Base-by-base conservation (phyloP, 2,113 vertebrate species). In the Phalacrocorax brasilianus region DNA sequence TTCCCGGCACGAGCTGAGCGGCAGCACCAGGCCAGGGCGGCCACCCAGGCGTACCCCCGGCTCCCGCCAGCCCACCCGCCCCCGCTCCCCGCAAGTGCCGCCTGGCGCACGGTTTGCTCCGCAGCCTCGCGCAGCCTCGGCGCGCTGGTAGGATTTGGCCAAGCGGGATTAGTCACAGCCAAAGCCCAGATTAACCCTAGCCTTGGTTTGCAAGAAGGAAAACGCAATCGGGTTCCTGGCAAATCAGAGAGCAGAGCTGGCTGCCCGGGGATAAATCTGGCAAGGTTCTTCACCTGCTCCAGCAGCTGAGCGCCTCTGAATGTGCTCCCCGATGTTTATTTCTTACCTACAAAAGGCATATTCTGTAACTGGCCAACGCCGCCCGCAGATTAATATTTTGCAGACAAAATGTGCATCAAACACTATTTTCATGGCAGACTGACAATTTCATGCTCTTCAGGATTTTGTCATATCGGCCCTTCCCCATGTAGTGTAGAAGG, bases 131-230 rank as follows among this genome's bases (percentile, higher is more conserved):
- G 1, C 56, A 26, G 45, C 38, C 62, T 14, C 3, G 0, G 45
- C 0, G 3, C 63, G 49, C 77, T 8, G 22, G 42, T 16, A 49
- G 93, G 83, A 88, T 85, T 59, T 62, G 83, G 42, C 12, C 49
- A 6, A 33, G 52, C 1, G 20, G 62, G 62, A 86, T 95, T 89
- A 96, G 59, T 30, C 52, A 8, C 42, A 77, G 14, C 27, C 5
- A 1, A 77, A 94, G 59, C 85, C 78, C 12, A n/a, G 78, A 90
- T 82, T 95, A 93, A 94, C 87, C 95, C 45, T 32, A 91, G 74
- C 38, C 59, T 14, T 11, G 61, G n/a, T 80, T 23, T 55, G 70
- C 5, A 7, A 59, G 77, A 50, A 55, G 52, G 45, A 75, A 91
- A 81, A 81, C 7, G 40, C 81, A 86, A 90, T 85, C 83, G 8